Evolutionary conservation across 2,888 invertebrate genomes (phyloP).

Genomic region (Prenolepis imparis): DNA sequence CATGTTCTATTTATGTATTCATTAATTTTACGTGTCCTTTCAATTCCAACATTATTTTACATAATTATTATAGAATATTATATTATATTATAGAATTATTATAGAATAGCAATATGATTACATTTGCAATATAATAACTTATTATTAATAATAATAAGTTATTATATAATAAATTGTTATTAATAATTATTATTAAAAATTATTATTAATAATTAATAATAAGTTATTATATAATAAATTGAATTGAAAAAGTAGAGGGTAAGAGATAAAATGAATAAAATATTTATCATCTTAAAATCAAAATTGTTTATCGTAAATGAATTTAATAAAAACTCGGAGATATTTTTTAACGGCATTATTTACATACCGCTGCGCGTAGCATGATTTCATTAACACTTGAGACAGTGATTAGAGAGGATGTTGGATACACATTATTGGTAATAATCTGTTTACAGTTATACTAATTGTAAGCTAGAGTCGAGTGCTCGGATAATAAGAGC

Average conservation of each 20-base stretch:
- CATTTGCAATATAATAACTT: too few species aligned
- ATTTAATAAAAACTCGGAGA: background rate
- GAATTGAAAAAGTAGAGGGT: background rate
- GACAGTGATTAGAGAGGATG: background rate
- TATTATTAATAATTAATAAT: too few species aligned
- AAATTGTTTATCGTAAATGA: background rate
- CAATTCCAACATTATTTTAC: background rate
- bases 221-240: too few species aligned
- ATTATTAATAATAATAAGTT: too few species aligned
- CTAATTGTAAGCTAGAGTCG: background rate
- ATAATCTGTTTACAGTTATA: constrained; percentile 32
- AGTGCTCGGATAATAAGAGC: constrained; percentile 32
- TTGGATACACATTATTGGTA: constrained; percentile 4
- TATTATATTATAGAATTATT: too few species aligned
- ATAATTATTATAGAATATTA: too few species aligned
- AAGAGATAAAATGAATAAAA: background rate
- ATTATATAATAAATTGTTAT: too few species aligned
- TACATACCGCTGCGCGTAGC: background rate
- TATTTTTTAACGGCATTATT: constrained; percentile 23
- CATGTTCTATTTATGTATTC: background rate
- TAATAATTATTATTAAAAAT: too few species aligned
- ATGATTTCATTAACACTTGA: background rate
- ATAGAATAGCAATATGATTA: too few species aligned
- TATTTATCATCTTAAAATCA: background rate
- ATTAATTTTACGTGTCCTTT: background rate